These are phyloP conservation scores for Gavialis gangeticus DNA, from an alignment of 2,113 vertebrate species.

Conservation along the genomic window DNA sequence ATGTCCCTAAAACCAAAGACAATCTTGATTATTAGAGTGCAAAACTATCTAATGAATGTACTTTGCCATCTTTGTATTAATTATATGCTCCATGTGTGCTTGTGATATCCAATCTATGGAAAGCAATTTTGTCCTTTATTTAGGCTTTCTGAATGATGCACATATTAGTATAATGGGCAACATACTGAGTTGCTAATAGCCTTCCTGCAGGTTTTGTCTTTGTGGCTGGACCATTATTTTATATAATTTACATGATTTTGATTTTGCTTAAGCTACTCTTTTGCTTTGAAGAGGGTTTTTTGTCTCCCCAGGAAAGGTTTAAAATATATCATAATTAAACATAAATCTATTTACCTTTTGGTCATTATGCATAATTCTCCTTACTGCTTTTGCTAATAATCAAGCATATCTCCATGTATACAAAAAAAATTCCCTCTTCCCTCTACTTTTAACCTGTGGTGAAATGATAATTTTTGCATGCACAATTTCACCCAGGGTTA, in stretches of 20 bases:
- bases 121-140: conserved; percentile 65
- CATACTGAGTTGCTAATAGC: conserved; percentile 63
- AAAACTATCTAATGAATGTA: conserved; percentile 22
- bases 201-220: conserved; percentile 31
- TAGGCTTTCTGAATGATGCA: conserved; percentile 54
- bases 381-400: background rate
- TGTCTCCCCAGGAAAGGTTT: background rate
- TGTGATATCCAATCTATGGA: conserved; percentile 19
- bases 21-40: conserved; percentile 21
- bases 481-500: background rate
- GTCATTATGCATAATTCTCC: background rate
- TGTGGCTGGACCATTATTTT: conserved; percentile 35
- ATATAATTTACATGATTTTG: conserved; percentile 23
- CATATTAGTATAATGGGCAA: conserved; percentile 58
- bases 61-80: conserved; percentile 43
- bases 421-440: background rate
- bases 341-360: conserved; percentile 7
- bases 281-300: background rate
- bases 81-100: conserved; percentile 34
- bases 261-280: conserved; percentile 5
- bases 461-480: background rate
- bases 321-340: conserved; percentile 11
- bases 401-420: background rate
- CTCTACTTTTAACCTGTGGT: background rate
- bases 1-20: conserved; percentile 14